Conservation (phyloP, 2,888 invertebrate genomes). For the Teleiodes luculella region DNA sequence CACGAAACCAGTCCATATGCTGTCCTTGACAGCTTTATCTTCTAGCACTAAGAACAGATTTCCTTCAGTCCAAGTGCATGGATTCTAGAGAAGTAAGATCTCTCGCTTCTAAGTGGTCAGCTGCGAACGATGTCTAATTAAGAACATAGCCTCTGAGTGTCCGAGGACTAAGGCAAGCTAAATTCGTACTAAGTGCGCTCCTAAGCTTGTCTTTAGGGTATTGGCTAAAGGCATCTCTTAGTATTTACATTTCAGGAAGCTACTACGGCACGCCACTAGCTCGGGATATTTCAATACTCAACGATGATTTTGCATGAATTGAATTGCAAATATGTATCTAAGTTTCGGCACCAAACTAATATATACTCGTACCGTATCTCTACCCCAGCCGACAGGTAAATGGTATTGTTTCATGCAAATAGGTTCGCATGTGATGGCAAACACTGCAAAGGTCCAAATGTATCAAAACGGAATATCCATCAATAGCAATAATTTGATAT, state of each 20-base stretch:
- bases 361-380: slow-evolving; percentile 9
- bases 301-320: slow-evolving; percentile 52
- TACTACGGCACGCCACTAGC: slow-evolving; percentile 5
- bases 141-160: slow-evolving; percentile 65
- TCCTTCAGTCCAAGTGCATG: slow-evolving; percentile 20
- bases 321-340: slow-evolving; percentile 52
- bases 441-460: slow-evolving; percentile 2
- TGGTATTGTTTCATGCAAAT: slow-evolving; percentile 14
- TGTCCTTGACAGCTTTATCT: slow-evolving; percentile 23
- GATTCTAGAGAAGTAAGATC: slow-evolving; percentile 31
- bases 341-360: slow-evolving; percentile 43
- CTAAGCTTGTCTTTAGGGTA: slow-evolving; percentile 16
- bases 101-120: slow-evolving; percentile 68
- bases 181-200: slow-evolving; percentile 18
- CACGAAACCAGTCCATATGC: slow-evolving; percentile 32
- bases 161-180: slow-evolving; percentile 34
- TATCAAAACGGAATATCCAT: background rate
- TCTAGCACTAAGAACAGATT: slow-evolving; percentile 26
- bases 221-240: slow-evolving; percentile 13
- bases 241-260: slow-evolving; percentile 19
- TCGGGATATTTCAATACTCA: slow-evolving; percentile 29
- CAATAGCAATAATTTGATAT: background rate
- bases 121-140: slow-evolving; percentile 72
- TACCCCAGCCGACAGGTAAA: slow-evolving; percentile 9
- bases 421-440: slow-evolving; percentile 1